Conservation (phyloP, 64 coral and sea anemone genomes). For the Anthopleura sola region DNA sequence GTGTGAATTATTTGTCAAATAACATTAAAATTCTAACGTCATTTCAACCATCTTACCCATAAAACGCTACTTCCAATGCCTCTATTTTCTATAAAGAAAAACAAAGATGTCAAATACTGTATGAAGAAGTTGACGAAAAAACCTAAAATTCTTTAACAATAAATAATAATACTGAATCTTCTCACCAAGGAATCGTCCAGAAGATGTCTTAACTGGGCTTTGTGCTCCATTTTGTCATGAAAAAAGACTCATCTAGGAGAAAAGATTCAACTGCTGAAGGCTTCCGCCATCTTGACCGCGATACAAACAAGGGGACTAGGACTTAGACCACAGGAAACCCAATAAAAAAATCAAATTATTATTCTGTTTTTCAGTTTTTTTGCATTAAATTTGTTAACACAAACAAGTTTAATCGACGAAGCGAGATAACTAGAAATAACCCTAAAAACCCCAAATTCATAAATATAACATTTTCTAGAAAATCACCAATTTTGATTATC, state of each 20-base stretch:
- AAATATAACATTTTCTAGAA: too few relatives aligned
- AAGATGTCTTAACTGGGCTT: constrained; percentile 55
- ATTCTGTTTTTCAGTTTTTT: too few relatives aligned
- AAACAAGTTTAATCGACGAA: too few relatives aligned
- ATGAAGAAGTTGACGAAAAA: too few relatives aligned
- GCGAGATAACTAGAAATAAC: too few relatives aligned
- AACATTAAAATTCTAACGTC: too few relatives aligned
- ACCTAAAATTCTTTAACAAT: too few relatives aligned
- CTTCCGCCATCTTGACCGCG: constrained; percentile 13
- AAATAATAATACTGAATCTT: background rate
- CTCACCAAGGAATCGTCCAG: constrained; percentile 77
- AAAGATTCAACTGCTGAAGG: background rate
- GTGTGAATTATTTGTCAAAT: too few relatives aligned
- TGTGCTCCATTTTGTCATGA: constrained; percentile 44
- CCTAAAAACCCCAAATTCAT: too few relatives aligned
- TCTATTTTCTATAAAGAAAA: constrained; percentile 58
- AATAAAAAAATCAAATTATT: background rate
- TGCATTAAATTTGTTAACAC: too few relatives aligned
- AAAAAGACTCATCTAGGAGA: background rate
- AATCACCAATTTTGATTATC: too few relatives aligned
- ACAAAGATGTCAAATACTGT: too few relatives aligned
- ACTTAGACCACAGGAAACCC: background rate
- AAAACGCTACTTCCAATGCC: constrained; percentile 76
- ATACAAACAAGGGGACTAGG: background rate
- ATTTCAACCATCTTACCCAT: constrained; percentile 45